These are phyloP conservation scores for Cephus runcator DNA, from an alignment of 2,888 invertebrate species.

Conservation along the genomic window DNA sequence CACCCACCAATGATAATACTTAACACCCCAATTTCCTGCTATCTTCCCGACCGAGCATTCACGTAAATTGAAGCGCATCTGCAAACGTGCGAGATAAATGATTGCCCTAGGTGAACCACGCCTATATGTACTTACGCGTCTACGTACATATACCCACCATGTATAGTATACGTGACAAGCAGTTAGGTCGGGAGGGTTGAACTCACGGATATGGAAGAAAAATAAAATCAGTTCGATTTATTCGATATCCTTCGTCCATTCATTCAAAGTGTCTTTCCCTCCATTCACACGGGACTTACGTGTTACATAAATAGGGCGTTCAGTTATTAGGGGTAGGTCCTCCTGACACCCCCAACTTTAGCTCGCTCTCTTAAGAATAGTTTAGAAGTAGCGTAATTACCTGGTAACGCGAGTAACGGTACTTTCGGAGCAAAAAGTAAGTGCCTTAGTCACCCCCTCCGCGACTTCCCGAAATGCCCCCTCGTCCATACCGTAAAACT, in stretches of 20 bases:
- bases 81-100: background rate
- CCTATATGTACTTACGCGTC: background rate
- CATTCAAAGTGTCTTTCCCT: background rate
- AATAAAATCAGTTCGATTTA: background rate
- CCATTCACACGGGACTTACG: background rate
- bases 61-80: conserved; percentile 1
- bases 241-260: background rate
- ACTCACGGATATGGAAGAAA: background rate
- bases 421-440: background rate
- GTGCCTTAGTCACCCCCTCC: background rate
- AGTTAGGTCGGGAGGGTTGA: background rate
- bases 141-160: background rate
- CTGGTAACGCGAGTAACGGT: background rate
- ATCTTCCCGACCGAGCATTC: background rate
- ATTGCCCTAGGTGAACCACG: background rate
- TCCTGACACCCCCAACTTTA: background rate
- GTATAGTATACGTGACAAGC: background rate
- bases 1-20: background rate
- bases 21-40: conserved; percentile 1
- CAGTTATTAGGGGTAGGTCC: background rate
- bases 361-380: background rate
- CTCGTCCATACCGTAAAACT: background rate
- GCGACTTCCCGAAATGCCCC: background rate
- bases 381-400: background rate
- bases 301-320: background rate